These are phyloP conservation scores for Dicyrtoma fusca DNA, from an alignment of 2,888 invertebrate genomes.

Conservation along the genomic window DNA sequence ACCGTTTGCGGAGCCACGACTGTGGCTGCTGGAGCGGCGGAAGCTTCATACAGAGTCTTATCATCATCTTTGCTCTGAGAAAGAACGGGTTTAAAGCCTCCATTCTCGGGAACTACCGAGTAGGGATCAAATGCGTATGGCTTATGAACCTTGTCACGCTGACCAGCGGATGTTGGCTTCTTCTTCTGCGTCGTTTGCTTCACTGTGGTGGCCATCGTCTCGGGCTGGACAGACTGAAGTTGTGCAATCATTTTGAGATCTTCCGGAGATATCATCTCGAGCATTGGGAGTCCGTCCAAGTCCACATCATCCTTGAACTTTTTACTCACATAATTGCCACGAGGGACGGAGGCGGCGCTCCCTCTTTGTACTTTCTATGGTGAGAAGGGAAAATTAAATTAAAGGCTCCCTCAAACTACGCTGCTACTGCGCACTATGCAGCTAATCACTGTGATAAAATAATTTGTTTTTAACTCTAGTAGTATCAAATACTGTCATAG, in stretches of 20 bases:
- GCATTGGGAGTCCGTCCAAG: neutral
- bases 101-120: neutral
- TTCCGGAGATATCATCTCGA: neutral
- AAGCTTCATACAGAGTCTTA: constrained; percentile 9
- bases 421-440: no score
- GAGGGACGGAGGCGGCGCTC: neutral
- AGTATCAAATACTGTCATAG: neutral
- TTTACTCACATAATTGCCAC: constrained; percentile 18
- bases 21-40: neutral
- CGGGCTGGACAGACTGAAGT: constrained; percentile 14
- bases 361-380: neutral
- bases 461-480: neutral
- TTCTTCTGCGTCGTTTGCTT: neutral
- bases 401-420: no score
- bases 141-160: neutral
- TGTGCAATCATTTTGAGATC: constrained; percentile 14
- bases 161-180: neutral
- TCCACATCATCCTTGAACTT: constrained; percentile 21
- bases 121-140: constrained; percentile 11
- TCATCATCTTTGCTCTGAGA: constrained; percentile 1
- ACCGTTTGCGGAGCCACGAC: constrained; percentile 12
- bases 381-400: neutral
- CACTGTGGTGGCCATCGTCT: neutral
- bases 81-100: constrained; percentile 23
- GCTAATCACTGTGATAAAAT: no score